These are phyloP conservation scores for Aurelia aurita complex sp. Pacific DNA, from an alignment of 30 jellyfish, hydroid and myxozoan species.

Conservation along the genomic window DNA sequence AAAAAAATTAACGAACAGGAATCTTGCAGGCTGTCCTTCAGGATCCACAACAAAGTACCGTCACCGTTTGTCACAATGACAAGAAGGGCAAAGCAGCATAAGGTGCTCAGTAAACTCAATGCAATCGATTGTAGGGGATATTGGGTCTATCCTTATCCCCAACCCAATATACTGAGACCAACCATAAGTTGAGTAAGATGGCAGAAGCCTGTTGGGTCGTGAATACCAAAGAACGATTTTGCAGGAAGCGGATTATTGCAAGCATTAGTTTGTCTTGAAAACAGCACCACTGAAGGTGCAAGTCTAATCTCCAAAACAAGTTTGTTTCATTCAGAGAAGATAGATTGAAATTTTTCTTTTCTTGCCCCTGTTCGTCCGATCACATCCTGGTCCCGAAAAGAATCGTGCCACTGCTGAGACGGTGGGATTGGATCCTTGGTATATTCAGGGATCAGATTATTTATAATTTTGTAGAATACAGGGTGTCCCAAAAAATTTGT, in stretches of 20 bases:
- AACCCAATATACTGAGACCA: slow-evolving; percentile 30
- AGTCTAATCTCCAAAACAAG: slow-evolving; percentile 58
- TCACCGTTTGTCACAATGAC: neutral
- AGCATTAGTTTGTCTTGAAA: slow-evolving; percentile 38
- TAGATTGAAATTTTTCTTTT: slow-evolving; percentile 60
- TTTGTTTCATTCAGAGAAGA: slow-evolving; percentile 59
- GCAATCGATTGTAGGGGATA: slow-evolving; percentile 45
- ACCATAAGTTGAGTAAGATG: slow-evolving; percentile 31
- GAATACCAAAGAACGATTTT: slow-evolving; percentile 32
- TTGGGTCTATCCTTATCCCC: slow-evolving; percentile 28
- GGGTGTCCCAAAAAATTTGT: slow-evolving; percentile 13
- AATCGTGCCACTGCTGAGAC: slow-evolving; percentile 53
- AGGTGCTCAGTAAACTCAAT: slow-evolving; percentile 46
- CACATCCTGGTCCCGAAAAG: slow-evolving; percentile 56
- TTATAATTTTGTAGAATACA: slow-evolving; percentile 42
- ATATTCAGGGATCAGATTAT: slow-evolving; percentile 55
- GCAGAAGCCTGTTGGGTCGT: slow-evolving; percentile 1
- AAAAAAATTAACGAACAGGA: no score
- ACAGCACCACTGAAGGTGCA: slow-evolving; percentile 51
- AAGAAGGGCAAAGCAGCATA: slow-evolving; percentile 51
- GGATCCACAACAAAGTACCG: no score
- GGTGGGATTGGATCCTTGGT: slow-evolving; percentile 56
- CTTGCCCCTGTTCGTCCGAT: slow-evolving; percentile 65
- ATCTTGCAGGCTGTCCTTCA: no score
- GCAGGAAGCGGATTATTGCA: slow-evolving; percentile 11